Conservation (phyloP, 2,113 vertebrate genomes). For the Ictidomys tridecemlineatus region DNA sequence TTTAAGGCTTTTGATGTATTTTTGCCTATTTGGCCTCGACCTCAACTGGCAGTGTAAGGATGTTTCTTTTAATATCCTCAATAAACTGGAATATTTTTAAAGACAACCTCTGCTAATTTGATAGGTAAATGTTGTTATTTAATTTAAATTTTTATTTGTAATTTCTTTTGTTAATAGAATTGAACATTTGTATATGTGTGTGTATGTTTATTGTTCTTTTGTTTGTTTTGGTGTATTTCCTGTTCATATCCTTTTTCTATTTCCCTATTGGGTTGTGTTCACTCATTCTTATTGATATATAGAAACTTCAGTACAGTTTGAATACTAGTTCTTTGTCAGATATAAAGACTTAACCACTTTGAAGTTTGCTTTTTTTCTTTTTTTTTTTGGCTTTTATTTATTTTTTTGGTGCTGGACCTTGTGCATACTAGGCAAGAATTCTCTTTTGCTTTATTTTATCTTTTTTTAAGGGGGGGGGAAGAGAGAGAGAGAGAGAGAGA, state of each 20-base stretch:
- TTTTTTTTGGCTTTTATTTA: background rate
- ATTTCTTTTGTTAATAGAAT: slow-evolving; percentile 38
- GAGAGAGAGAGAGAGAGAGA: no score
- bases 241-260: background rate
- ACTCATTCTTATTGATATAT: slow-evolving; percentile 31
- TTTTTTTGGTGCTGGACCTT: background rate
- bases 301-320: slow-evolving; percentile 43
- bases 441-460: background rate
- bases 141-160: slow-evolving; percentile 11
- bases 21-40: slow-evolving; percentile 38
- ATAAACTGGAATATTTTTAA: slow-evolving; percentile 25
- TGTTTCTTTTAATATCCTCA: slow-evolving; percentile 17
- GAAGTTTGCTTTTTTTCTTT: slow-evolving; percentile 44
- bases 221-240: background rate
- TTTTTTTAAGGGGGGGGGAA: background rate
- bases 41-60: background rate
- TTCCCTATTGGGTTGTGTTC: background rate
- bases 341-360: slow-evolving; percentile 40
- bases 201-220: background rate
- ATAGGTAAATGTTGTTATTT: slow-evolving; percentile 51
- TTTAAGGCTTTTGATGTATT: slow-evolving; percentile 62
- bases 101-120: slow-evolving; percentile 7
- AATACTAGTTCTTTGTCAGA: slow-evolving; percentile 53
- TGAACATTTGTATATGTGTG: background rate
- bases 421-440: background rate